phyloP scores from a whole-genome alignment of 2,888 invertebrate species.

The Endotricha flammealis region DNA sequence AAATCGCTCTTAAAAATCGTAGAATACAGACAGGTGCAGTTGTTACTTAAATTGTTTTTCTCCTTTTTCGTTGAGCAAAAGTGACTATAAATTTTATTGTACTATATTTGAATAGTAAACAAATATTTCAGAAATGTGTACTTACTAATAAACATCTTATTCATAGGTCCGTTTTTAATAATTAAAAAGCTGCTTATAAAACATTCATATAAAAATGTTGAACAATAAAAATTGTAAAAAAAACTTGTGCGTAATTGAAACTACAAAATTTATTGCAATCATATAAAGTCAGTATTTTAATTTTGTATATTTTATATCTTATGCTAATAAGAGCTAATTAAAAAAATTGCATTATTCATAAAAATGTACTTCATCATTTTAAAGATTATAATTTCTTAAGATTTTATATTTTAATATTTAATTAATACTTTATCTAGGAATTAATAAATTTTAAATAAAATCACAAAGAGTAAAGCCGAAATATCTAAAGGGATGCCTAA shows the following conservation, averaged over 20 bases:
- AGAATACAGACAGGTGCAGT: too few species aligned
- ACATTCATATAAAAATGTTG: too few species aligned
- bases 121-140: too few species aligned
- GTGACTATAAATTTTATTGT: too few species aligned
- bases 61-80: too few species aligned
- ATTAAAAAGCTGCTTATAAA: too few species aligned
- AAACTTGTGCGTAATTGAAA: neutral
- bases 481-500: neutral
- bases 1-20: too few species aligned
- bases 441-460: conserved; percentile 8
- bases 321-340: neutral
- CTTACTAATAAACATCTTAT: too few species aligned
- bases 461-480: conserved; percentile 4
- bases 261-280: conserved; percentile 13
- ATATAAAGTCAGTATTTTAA: neutral
- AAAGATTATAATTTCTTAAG: neutral
- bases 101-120: too few species aligned
- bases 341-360: conserved; percentile 3
- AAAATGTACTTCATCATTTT: conserved; percentile 1
- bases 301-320: neutral
- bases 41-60: too few species aligned
- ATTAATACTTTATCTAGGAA: conserved; percentile 10
- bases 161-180: too few species aligned
- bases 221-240: too few species aligned
- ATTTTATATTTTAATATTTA: conserved; percentile 1